phyloP scores from a whole-genome alignment of 2,113 vertebrate species.

The Corythornis vintsioides region DNA sequence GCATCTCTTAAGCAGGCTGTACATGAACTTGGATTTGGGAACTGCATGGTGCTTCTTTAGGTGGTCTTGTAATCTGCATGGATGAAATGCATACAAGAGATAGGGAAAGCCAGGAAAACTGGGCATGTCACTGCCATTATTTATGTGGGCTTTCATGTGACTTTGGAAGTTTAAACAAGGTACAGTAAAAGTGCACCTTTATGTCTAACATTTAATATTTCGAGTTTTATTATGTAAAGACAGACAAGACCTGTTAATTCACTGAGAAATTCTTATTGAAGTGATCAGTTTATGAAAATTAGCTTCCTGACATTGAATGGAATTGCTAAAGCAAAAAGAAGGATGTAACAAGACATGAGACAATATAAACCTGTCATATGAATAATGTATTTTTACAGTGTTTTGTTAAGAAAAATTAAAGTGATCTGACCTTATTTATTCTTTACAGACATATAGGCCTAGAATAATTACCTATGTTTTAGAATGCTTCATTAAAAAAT shows the following conservation, averaged over 20 bases:
- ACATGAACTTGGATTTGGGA: neutral
- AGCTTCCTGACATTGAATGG: neutral
- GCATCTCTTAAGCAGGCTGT: neutral
- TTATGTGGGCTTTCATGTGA: neutral
- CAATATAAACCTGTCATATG: neutral
- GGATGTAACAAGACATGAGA: neutral
- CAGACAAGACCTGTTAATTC: neutral
- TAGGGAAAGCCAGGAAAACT: neutral
- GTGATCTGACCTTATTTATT: neutral
- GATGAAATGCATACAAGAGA: neutral
- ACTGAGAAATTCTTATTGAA: neutral
- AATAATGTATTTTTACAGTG: neutral
- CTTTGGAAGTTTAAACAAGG: neutral
- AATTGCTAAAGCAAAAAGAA: neutral
- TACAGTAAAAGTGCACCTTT: neutral
- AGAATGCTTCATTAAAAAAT: neutral
- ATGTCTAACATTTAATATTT: neutral
- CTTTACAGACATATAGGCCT: neutral
- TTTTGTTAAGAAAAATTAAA: neutral
- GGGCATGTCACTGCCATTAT: neutral
- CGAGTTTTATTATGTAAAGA: neutral
- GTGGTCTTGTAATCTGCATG: neutral
- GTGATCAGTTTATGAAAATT: neutral
- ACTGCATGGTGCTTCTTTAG: neutral
- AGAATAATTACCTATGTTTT: neutral